Evolutionary conservation across 2,113 vertebrate species (phyloP), one percentile per base, ranked within the genome.

Genomic region (Axis porcinus): DNA sequence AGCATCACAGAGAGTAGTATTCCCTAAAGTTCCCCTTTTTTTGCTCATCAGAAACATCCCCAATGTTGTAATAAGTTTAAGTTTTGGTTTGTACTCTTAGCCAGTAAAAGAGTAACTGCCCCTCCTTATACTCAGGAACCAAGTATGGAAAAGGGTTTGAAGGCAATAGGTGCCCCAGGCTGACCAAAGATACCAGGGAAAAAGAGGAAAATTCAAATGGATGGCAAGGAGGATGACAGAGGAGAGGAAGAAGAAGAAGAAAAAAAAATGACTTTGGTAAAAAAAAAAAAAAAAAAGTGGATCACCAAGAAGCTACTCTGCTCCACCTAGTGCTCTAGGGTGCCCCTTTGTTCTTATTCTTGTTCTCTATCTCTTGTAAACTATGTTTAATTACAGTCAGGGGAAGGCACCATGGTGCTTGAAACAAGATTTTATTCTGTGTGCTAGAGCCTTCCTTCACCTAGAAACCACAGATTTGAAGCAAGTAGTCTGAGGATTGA

Each of bases 381-480:
- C 50, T 92, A 67, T 60, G 84, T 54, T 1, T 2, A 70, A 27
- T 19, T 14, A 25, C 2, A 45, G 11, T 28, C 9, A 2, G 28
- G 36, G 13, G 14, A n/a, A 10, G 5, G 19, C 2, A 57, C 1
- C 6, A 3, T 54, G 43, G 2, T n/a, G 5, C 33, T 27, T 74
- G 6, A 62, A 76, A 67, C 1, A 23, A 85, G 30, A 86, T 40
- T 47, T 17, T 30, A 21, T 17, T 33, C 4, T 33, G 7, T 40
- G 30, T 27, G 2, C 12, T 79, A 11, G 1, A 9, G 0, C 45
- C 12, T 6, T 5, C 1, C 6, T 10, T 30, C 14, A 36, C 7
- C 9, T 60, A 55, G 17, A 2, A 96, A n/a, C 5, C 11, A 28
- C 2, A 54, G n/a, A 11, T 45, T 30, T 28, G 19, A 9, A 33